A percentile compares a stretch with the other conserved stretches of the same genome.
phyloP scores from a whole-genome alignment of 1,140 invertebrate species.

The Sesamia nonagrioides region DNA sequence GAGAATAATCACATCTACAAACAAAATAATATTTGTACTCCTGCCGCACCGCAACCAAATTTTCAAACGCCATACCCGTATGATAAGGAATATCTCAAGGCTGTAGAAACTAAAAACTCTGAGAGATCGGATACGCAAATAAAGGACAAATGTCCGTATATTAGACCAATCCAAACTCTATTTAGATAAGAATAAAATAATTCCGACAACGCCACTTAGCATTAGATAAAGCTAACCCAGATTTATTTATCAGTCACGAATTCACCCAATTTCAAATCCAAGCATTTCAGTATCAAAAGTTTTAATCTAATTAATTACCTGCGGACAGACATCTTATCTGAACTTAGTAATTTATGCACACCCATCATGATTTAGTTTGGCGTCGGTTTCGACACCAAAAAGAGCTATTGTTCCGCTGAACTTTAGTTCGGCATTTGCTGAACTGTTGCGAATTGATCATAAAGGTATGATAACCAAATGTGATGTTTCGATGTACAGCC shows the following conservation, averaged over 20 bases:
- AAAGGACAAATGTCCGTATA: not conserved
- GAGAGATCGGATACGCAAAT: not conserved
- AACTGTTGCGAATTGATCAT: slow-evolving; percentile 74
- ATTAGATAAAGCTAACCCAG: not conserved
- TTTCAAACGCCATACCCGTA: not conserved
- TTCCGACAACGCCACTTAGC: slow-evolving; percentile 23
- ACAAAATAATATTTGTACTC: no score
- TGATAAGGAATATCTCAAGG: not conserved
- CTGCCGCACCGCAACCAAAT: no score
- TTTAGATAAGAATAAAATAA: slow-evolving; percentile 9
- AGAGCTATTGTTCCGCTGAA: slow-evolving; percentile 76
- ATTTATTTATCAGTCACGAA: slow-evolving; percentile 35
- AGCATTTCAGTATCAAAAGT: slow-evolving; percentile 24
- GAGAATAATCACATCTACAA: no score
- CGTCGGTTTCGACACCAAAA: slow-evolving; percentile 48
- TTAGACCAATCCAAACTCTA: not conserved
- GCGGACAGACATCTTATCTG: slow-evolving; percentile 31
- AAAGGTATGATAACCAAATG: slow-evolving; percentile 63
- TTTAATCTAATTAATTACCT: slow-evolving; percentile 38
- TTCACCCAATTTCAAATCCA: slow-evolving; percentile 16
- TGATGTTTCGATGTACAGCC: slow-evolving; percentile 49
- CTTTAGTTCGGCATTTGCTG: slow-evolving; percentile 79
- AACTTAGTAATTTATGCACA: slow-evolving; percentile 56
- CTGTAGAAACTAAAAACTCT: not conserved
- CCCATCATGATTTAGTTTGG: slow-evolving; percentile 51